Evolutionary conservation across 2,888 invertebrate species (phyloP).

Genomic region (Agrochola litura): DNA sequence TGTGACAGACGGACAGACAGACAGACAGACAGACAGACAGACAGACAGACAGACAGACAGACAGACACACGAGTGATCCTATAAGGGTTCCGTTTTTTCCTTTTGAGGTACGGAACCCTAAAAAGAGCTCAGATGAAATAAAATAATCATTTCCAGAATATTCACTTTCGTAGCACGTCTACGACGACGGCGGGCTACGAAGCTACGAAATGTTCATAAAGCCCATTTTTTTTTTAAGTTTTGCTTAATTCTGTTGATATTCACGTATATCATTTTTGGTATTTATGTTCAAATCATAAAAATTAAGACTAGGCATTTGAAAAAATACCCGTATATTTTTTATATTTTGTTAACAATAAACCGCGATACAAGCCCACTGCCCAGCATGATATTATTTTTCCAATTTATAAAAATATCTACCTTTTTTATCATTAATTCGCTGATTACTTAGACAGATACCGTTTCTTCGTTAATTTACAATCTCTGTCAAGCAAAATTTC

Average conservation of each 20-base stretch:
- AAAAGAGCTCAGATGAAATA: neutral
- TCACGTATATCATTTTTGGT: neutral
- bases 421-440: neutral
- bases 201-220: neutral
- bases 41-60: too few species aligned
- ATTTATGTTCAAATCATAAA: neutral
- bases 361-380: neutral
- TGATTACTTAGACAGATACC: slow-evolving; percentile 3
- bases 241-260: neutral
- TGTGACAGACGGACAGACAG: too few species aligned
- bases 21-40: too few species aligned
- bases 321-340: neutral
- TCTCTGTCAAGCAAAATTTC: slow-evolving; percentile 13
- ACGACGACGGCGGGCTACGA: neutral
- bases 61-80: too few species aligned
- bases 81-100: too few species aligned
- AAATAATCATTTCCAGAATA: neutral
- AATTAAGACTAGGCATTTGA: neutral
- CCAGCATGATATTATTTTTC: neutral
- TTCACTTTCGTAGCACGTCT: neutral
- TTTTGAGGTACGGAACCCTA: too few species aligned
- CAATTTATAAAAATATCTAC: slow-evolving; percentile 10
- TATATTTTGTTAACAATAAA: neutral
- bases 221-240: neutral
- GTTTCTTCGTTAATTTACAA: slow-evolving; percentile 11